Conservation (phyloP, 1,140 invertebrate species). For the Chymomyza costata region DNA sequence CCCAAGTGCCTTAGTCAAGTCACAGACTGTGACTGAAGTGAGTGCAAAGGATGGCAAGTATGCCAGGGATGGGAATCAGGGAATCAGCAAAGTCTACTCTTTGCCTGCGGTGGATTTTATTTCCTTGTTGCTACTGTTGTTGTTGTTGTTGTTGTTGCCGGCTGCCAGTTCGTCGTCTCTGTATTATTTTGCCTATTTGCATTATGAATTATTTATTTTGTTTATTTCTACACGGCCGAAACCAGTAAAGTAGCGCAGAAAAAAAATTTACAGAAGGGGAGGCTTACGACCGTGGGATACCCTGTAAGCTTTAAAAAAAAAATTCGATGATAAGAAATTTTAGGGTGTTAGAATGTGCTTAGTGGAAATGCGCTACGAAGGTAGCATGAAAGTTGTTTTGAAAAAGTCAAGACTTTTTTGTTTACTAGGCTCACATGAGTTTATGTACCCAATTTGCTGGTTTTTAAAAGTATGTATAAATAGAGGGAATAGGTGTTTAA, state of each 20-base stretch:
- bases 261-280: constrained; percentile 2
- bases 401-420: too few relatives aligned
- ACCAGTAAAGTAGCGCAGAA: constrained; percentile 23
- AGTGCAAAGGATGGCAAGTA: too few relatives aligned
- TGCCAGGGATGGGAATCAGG: too few relatives aligned
- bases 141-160: constrained; percentile 8
- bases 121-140: constrained; percentile 48
- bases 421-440: too few relatives aligned
- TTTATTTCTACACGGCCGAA: constrained; percentile 38
- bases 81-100: constrained; percentile 7
- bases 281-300: too few relatives aligned
- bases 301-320: background rate
- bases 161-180: constrained; percentile 10
- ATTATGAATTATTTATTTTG: constrained; percentile 72
- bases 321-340: too few relatives aligned
- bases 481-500: too few relatives aligned
- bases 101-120: constrained; percentile 25
- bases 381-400: too few relatives aligned
- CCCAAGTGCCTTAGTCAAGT: constrained; percentile 18
- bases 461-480: too few relatives aligned
- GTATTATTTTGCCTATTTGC: constrained; percentile 63
- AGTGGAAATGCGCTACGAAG: too few relatives aligned
- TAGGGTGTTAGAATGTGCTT: too few relatives aligned
- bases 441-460: too few relatives aligned
- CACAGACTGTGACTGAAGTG: constrained; percentile 10